Conservation (phyloP, 1,140 invertebrate species). For the Drosophila ironensis region DNA sequence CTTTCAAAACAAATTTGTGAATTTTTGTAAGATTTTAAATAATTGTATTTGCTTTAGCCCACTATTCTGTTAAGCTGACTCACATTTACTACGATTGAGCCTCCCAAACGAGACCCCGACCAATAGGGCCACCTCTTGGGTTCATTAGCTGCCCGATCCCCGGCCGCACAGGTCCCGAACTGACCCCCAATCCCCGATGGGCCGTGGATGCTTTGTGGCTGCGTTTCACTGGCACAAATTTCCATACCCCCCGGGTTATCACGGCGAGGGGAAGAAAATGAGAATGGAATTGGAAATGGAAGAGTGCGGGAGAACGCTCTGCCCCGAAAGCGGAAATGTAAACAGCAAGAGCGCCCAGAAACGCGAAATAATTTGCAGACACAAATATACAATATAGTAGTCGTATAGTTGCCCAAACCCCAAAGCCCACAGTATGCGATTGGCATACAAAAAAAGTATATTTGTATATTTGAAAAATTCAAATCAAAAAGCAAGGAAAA, state of each 20-base stretch:
- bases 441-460: slow-evolving; percentile 2
- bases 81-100: background rate
- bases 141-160: slow-evolving; percentile 50
- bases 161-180: background rate
- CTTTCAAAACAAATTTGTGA: too few relatives aligned
- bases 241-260: slow-evolving; percentile 15
- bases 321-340: slow-evolving; percentile 54
- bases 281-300: background rate
- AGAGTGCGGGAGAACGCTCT: slow-evolving; percentile 11
- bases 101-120: slow-evolving; percentile 19
- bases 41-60: background rate
- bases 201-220: slow-evolving; percentile 22
- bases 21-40: too few relatives aligned
- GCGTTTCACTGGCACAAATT: slow-evolving; percentile 47
- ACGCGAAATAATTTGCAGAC: background rate
- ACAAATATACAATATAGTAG: background rate
- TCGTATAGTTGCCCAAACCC: background rate
- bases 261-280: slow-evolving; percentile 3
- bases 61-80: too few relatives aligned
- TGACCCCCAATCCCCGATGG: slow-evolving; percentile 15
- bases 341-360: slow-evolving; percentile 31
- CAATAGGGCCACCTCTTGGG: slow-evolving; percentile 24
- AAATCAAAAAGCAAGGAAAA: slow-evolving; percentile 5
- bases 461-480: slow-evolving; percentile 9
- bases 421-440: background rate